Conservation (phyloP, 2,888 invertebrate species). For the Merodon equestris region DNA sequence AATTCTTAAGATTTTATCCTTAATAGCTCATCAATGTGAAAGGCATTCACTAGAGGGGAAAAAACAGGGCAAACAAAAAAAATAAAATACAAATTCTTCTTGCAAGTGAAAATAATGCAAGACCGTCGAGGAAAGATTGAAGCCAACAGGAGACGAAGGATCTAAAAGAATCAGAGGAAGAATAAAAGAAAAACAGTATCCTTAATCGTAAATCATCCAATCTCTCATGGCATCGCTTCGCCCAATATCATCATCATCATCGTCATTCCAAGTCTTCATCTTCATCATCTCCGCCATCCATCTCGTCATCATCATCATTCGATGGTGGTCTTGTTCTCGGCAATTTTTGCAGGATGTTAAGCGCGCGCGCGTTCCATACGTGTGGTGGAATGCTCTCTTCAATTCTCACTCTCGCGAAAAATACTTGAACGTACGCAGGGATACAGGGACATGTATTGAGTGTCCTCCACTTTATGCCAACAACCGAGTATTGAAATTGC, state of each 20-base stretch:
- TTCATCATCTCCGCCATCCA: conserved; percentile 7
- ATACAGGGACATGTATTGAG: not conserved
- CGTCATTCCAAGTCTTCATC: too few species aligned
- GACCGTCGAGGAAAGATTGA: conserved; percentile 49
- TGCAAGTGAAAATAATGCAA: conserved; percentile 27
- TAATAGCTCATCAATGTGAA: conserved; percentile 31
- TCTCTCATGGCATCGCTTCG: conserved; percentile 41
- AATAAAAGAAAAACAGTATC: conserved; percentile 26
- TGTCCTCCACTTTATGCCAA: not conserved
- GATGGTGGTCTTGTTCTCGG: not conserved
- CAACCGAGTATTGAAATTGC: conserved; percentile 2
- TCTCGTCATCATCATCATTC: not conserved
- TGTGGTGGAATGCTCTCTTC: conserved; percentile 24
- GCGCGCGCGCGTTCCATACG: conserved; percentile 46
- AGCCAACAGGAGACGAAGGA: conserved; percentile 21
- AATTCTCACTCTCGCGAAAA: conserved; percentile 11
- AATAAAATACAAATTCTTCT: conserved; percentile 7
- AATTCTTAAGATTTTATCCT: conserved; percentile 26
- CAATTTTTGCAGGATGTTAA: conserved; percentile 17
- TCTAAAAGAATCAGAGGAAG: conserved; percentile 1
- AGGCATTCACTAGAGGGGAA: conserved; percentile 3
- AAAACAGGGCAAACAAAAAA: conserved; percentile 2
- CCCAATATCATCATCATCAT: not conserved
- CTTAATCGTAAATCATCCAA: conserved; percentile 63
- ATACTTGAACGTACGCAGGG: not conserved